phyloP scores from a whole-genome alignment of 2,113 vertebrate species.

The Geothlypis trichas region DNA sequence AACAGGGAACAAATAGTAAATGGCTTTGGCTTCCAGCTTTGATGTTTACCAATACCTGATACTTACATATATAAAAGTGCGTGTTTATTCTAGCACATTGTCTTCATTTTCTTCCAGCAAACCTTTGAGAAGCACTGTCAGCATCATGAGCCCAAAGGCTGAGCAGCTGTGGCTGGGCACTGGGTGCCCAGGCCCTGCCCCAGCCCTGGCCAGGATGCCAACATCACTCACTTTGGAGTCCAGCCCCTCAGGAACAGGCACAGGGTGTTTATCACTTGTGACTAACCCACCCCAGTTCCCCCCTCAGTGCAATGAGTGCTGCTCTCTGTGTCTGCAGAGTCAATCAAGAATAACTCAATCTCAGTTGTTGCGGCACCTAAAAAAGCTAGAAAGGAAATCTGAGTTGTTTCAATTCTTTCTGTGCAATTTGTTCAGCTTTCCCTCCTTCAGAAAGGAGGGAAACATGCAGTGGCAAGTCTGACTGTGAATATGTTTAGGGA shows the following conservation, averaged over 20 bases:
- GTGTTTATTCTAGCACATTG: not conserved
- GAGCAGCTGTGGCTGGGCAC: not conserved
- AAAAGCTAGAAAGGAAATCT: not conserved
- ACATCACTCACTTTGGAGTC: not conserved
- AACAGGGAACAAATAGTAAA: not conserved
- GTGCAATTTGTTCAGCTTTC: not conserved
- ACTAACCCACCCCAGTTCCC: not conserved
- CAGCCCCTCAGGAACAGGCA: not conserved
- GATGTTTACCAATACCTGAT: not conserved
- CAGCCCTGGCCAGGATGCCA: not conserved
- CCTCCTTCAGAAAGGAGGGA: not conserved
- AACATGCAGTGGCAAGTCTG: constrained; percentile 41
- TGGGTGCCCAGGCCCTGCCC: not conserved
- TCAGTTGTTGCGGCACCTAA: not conserved
- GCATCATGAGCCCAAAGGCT: not conserved
- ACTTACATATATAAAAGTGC: not conserved
- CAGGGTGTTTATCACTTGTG: not conserved
- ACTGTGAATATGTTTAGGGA: constrained; percentile 6
- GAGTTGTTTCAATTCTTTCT: not conserved
- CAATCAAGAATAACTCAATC: not conserved
- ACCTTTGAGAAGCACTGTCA: not conserved
- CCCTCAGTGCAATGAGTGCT: not conserved
- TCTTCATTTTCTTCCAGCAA: not conserved
- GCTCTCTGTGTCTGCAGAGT: not conserved
- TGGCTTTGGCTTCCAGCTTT: not conserved